Percentiles rank a stretch among this genome's conserved stretches.
Evolutionary conservation across 1,140 invertebrate genomes (phyloP).

Genomic region (Drosophila funebris): DNA sequence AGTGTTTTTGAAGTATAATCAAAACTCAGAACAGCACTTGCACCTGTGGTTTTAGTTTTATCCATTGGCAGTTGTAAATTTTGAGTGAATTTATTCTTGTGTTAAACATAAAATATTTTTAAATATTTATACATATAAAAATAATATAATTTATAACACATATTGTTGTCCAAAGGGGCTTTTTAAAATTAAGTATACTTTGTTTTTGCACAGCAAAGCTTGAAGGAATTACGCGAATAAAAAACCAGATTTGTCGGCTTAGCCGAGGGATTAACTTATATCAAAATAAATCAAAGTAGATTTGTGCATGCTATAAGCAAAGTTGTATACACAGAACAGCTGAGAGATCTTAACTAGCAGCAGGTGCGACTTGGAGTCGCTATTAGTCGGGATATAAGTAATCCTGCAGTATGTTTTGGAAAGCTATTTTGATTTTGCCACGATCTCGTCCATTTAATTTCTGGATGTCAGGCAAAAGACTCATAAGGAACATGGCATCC

Average conservation of each 20-base stretch:
- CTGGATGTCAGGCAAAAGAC: conserved; percentile 78
- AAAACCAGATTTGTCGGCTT: conserved; percentile 37
- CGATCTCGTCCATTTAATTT: conserved; percentile 80
- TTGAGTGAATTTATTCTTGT: conserved; percentile 71
- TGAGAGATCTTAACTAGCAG: conserved; percentile 37
- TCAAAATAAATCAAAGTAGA: conserved; percentile 7
- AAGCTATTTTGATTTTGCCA: conserved; percentile 81
- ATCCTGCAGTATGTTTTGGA: conserved; percentile 81
- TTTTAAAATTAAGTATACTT: conserved; percentile 56
- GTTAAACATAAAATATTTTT: conserved; percentile 72
- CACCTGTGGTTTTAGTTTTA: conserved; percentile 26
- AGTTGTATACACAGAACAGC: conserved; percentile 59
- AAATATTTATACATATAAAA: conserved; percentile 64
- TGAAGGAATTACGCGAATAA: conserved; percentile 10
- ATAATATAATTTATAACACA: conserved; percentile 63
- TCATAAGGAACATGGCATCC: conserved; percentile 83
- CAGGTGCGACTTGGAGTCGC: conserved; percentile 33
- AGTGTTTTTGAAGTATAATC: background rate
- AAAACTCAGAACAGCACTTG: background rate
- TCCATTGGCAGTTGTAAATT: conserved; percentile 60
- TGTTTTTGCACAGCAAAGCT: conserved; percentile 60
- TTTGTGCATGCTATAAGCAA: conserved; percentile 46
- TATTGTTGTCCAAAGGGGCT: conserved; percentile 36
- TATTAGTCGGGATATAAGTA: conserved; percentile 79
- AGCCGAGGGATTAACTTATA: conserved; percentile 32